Conservation (phyloP, 2,888 invertebrate genomes). For the Clunio marinus region DNA sequence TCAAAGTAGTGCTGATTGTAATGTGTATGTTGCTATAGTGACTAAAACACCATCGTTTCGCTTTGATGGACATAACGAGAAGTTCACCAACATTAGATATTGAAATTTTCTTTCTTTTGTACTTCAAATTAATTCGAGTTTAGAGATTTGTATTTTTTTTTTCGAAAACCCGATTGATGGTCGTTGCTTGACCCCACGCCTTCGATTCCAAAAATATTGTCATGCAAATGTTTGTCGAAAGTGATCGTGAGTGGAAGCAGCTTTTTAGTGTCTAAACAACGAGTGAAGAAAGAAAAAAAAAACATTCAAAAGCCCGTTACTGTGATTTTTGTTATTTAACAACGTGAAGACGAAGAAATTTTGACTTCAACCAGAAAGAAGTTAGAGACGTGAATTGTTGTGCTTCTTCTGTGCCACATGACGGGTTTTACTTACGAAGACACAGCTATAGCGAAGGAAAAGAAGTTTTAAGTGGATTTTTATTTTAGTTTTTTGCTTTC, state of each 20-base stretch:
- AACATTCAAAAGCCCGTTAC: not conserved
- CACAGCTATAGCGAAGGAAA: not conserved
- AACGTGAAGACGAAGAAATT: not conserved
- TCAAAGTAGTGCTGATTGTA: slow-evolving; percentile 23
- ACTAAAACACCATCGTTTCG: slow-evolving; percentile 22
- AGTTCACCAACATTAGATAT: slow-evolving; percentile 15
- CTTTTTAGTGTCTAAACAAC: no score
- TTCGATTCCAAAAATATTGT: no score
- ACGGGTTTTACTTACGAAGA: not conserved
- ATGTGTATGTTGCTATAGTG: slow-evolving; percentile 36
- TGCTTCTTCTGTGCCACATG: slow-evolving; percentile 24
- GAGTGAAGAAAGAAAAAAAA: not conserved
- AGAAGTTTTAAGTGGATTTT: slow-evolving; percentile 13
- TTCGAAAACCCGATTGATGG: not conserved
- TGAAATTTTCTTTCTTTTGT: not conserved
- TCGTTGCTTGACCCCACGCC: not conserved
- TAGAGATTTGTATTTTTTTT: no score
- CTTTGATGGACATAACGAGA: slow-evolving; percentile 23
- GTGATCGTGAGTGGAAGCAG: no score
- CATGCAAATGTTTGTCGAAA: no score
- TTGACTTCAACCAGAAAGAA: not conserved
- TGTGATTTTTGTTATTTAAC: not conserved
- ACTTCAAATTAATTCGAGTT: not conserved
- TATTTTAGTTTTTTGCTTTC: no score
- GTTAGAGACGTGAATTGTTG: not conserved